Evolutionary conservation across 2,888 invertebrate species (phyloP), one percentile per base, ranked within the genome.

Genomic region (Formica aserva): DNA sequence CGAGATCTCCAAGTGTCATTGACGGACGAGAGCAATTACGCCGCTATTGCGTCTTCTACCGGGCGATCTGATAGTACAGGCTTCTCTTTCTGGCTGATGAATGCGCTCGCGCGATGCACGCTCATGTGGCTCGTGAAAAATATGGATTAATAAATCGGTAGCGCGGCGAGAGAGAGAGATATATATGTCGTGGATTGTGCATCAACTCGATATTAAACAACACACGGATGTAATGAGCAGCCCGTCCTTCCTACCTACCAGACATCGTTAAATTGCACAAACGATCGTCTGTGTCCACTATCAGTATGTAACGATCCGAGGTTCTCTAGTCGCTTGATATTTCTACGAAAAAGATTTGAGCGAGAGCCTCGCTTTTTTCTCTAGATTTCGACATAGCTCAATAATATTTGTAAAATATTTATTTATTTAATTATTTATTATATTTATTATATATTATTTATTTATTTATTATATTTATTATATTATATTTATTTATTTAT

Each of bases 1-100:
- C 66, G 66, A 74, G 87, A 76, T 75, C 81, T 80, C 60, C 29
- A 74, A 45, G 74, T 87, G 85, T 88, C 88, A 87, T 82, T 85
- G 88, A 87, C 89, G 81, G 62, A 88, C 88, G 88, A 89, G 87
- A 71, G 81, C 88, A 89, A 86, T 89, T 88, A 89, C 83, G 82
- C 65, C 66, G 62, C 77, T 69, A 84, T 84, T 84, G 82, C 87
- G 74, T 84, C 86, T 82, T 82, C 84, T 87, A 66, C 86, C 65
- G 71, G 52, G 35, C 77, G 66, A 88, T 89, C 85, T 89, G 89
- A 89, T 88, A 89, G 75, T 66, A 66, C 83, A 13, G 55, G 63
- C 48, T 77, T 77, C 32, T 71, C 72, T 63, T 69, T 48, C 62
- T 52, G 65, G 35, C 26, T 57, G 55, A 80, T 83, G 88, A 71